Base-by-base conservation (phyloP, 2,888 invertebrate species). In the Agrotis puta region DNA sequence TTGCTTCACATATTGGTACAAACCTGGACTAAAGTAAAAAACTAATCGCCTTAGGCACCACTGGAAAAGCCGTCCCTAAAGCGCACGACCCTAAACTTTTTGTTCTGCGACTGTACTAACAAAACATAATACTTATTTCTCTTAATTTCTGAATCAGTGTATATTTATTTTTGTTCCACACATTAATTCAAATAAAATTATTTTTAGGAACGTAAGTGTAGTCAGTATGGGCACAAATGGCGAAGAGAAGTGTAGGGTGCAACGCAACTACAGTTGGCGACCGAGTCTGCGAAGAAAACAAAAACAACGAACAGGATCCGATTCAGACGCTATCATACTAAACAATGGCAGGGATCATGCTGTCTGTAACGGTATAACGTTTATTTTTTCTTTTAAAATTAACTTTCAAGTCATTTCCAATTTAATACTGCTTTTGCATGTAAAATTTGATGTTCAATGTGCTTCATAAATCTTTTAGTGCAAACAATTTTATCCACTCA, bases 321-420 rank as follows among this genome's bases (percentile, higher is more conserved):
- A 96, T 79, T 97, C 97, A 4, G 97, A 97, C 62, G 97, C 97
- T 48, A 96, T 97, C n/a, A 94, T 97, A 6, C 91, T 98, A 24
- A 97, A 97, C 84, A 98, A 98, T 88, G 98, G 97, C 57, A 96
- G 97, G 61, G 98, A 98, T 87, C 98, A 98, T 88, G 97, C 97
- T 22, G 97, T 97, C 87, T 98, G 98, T 88, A 98, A 98, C 88
- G 97, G 97, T 97, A 92, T 93, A 91, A 82, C 20, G 70, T 24
- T 24, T 59, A 61, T 50, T 54, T 3, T 43, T 11, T 61, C 14
- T 20, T 22, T 27, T 47, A 18, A 33, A 3, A 2, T 18, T 5
- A 7, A 4, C 20, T 54, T n/a, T 11, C 39, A 18, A 27, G 4
- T 3, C 47, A 27, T 2, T 20, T 20, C 18, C 18, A 39, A 24